Evolutionary conservation across 2,888 invertebrate genomes (phyloP), one percentile per base, ranked within the genome.

Genomic region (Calameuta filiformis): DNA sequence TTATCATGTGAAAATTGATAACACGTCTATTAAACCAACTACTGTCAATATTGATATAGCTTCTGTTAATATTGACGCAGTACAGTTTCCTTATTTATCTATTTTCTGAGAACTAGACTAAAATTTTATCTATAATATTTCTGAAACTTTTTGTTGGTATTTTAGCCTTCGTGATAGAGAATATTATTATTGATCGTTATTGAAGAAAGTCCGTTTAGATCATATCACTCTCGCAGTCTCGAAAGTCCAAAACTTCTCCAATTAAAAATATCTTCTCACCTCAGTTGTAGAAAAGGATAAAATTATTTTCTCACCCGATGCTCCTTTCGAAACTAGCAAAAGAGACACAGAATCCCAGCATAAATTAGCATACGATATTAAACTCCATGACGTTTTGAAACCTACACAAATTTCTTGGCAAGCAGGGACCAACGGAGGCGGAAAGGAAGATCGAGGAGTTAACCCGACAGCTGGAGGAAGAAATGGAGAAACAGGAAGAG

Each of bases 401-500:
- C 56, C 56, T 56, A 56, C 56, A 56, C 56, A 56, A 56, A 56
- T 56, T 56, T 56, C 56, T 56, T 56, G 56, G 23, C 56, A 30
- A 33, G 31, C 78, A 93, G 92, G 98, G 98, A 4, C 97, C 97
- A 33, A 97, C 97, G 77, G 98, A 98, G 91, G 98, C 98, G 40
- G 97, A 98, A 92, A 94, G 96, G 78, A 98, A 98, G 92, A 96
- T 98, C 87, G 98, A 98, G 91, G 98, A 97, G 89, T 94, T 98
- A 81, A 98, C 98, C 23, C 94, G 97, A 76, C 97, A 98, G 89
- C 94, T 98, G 82, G 98, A 98, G 91, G 98, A 98, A 90, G 98
- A 98, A 93, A 97, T 99, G 95, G 98, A 98, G 91, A 96, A 97
- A 87, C 96, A 97, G 88, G 97, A 97, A 92, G 97, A 98, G 86